phyloP scores from a whole-genome alignment of 1,140 invertebrate genomes.

The Drosophila cardini region DNA sequence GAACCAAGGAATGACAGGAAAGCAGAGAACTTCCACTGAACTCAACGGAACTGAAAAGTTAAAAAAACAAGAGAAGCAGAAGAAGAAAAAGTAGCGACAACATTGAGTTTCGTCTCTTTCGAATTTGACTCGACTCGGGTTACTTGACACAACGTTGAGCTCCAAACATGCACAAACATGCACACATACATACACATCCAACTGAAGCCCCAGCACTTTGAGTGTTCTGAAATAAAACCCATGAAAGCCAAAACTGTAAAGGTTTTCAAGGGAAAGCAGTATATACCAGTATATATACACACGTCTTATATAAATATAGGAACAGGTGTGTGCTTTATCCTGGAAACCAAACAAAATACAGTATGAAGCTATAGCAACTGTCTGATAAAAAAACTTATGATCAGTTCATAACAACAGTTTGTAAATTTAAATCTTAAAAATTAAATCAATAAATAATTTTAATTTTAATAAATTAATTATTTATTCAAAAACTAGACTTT shows the following conservation, averaged over 20 bases:
- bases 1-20: constrained; percentile 8
- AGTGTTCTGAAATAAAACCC: constrained; percentile 67
- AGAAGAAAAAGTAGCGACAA: constrained; percentile 58
- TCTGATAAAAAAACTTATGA: background rate
- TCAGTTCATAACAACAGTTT: background rate
- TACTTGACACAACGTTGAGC: constrained; percentile 58
- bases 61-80: background rate
- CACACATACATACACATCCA: background rate
- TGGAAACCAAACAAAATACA: background rate
- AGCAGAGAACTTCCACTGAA: constrained; percentile 13
- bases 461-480: no score
- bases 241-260: constrained; percentile 53
- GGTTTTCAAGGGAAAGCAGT: constrained; percentile 44
- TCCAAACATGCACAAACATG: constrained; percentile 25
- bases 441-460: no score
- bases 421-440: no score
- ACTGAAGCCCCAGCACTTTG: constrained; percentile 63
- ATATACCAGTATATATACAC: constrained; percentile 18
- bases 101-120: constrained; percentile 10
- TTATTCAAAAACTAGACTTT: no score
- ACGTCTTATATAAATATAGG: background rate
- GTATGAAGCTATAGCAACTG: background rate
- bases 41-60: constrained; percentile 23
- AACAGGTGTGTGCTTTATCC: background rate
- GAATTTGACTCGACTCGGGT: constrained; percentile 57